Conservation (phyloP, 2,113 vertebrate species). For the Ageneiosus marmoratus region DNA sequence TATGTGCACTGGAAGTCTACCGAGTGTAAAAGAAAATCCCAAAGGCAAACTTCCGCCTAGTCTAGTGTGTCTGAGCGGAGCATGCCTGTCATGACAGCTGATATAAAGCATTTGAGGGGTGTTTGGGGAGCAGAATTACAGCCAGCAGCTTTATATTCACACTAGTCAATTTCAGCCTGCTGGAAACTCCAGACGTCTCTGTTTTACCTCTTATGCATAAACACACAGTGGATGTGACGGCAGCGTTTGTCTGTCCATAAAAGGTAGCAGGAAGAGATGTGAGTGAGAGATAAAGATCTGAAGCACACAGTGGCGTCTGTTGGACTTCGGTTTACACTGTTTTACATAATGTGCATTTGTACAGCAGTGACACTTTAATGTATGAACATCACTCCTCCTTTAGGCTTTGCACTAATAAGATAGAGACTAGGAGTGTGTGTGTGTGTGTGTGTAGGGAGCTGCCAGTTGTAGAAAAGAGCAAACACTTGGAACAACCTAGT, state of each 20-base stretch:
- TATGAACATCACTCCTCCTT: background rate
- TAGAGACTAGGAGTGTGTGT: background rate
- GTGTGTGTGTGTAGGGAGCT: background rate
- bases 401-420: background rate
- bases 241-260: slow-evolving; percentile 36
- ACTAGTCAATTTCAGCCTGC: background rate
- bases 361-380: background rate
- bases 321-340: background rate
- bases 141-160: background rate
- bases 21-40: background rate
- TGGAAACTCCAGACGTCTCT: slow-evolving; percentile 32
- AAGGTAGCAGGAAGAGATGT: slow-evolving; percentile 36
- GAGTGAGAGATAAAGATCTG: slow-evolving; percentile 32
- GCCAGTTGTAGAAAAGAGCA: background rate
- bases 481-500: background rate
- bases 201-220: slow-evolving; percentile 35
- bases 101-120: slow-evolving; percentile 3
- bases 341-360: slow-evolving; percentile 38
- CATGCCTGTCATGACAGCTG: background rate
- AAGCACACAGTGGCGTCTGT: slow-evolving; percentile 25
- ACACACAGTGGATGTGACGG: slow-evolving; percentile 29
- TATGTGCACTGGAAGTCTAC: background rate
- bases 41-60: background rate
- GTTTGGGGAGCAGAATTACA: background rate
- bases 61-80: background rate